Evolutionary conservation across 2,113 vertebrate species (phyloP).

Genomic region (Rafetus swinhoei): DNA sequence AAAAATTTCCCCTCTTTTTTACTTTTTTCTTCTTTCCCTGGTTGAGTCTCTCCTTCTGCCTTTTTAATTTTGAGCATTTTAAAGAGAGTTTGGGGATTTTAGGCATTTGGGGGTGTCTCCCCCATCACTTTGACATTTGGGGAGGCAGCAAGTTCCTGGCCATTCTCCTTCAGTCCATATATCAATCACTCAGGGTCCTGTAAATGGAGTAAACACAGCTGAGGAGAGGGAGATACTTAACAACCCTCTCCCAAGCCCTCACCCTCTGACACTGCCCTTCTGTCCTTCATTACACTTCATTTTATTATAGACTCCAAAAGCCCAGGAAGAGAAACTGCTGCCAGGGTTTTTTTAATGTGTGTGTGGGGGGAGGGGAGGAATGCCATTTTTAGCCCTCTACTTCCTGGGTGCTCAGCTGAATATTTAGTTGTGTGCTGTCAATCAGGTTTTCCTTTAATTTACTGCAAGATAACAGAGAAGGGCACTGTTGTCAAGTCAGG

Average conservation of each 20-base stretch:
- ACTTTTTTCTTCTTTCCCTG: slow-evolving; percentile 54
- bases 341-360: slow-evolving; percentile 23
- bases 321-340: slow-evolving; percentile 50
- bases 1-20: slow-evolving; percentile 65
- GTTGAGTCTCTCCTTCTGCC: slow-evolving; percentile 63
- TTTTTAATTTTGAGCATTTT: slow-evolving; percentile 62
- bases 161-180: slow-evolving; percentile 39
- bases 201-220: slow-evolving; percentile 54
- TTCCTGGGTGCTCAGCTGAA: not conserved
- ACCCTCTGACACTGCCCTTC: slow-evolving; percentile 57
- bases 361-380: not conserved
- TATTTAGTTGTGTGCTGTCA: not conserved
- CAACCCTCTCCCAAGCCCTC: slow-evolving; percentile 61
- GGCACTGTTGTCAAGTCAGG: slow-evolving; percentile 21
- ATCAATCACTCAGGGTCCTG: slow-evolving; percentile 61
- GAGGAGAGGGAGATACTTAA: slow-evolving; percentile 64
- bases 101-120: slow-evolving; percentile 52
- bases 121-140: slow-evolving; percentile 39
- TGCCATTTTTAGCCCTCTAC: slow-evolving; percentile 44
- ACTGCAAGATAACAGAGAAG: not conserved
- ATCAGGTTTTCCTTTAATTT: not conserved
- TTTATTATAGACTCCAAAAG: slow-evolving; percentile 68
- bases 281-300: slow-evolving; percentile 54
- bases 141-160: slow-evolving; percentile 66
- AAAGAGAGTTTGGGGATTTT: slow-evolving; percentile 34